phyloP scores from a whole-genome alignment of 2,113 vertebrate genomes.

The Cygnus atratus region DNA sequence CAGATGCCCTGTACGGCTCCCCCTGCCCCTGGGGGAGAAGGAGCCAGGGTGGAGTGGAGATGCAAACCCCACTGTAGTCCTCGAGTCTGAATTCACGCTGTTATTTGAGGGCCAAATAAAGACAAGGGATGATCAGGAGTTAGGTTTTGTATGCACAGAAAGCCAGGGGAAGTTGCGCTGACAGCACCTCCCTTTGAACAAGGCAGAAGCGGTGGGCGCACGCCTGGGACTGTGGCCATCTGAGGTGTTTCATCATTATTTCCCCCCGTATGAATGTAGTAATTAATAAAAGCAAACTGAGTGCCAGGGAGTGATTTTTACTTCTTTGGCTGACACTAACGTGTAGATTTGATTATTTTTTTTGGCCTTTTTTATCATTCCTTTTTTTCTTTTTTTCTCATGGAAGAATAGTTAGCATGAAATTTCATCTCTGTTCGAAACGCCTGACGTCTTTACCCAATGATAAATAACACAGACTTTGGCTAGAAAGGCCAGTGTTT shows the following conservation, averaged over 20 bases:
- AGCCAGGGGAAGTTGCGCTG: neutral
- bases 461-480: neutral
- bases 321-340: neutral
- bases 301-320: constrained; percentile 4
- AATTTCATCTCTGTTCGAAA: neutral
- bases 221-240: neutral
- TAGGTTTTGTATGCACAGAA: neutral
- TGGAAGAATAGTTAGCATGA: neutral
- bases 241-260: neutral
- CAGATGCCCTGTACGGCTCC: neutral
- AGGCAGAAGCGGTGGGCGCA: neutral
- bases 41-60: neutral
- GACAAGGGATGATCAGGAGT: neutral
- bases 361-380: neutral
- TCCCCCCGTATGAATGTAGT: no score
- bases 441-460: neutral
- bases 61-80: neutral
- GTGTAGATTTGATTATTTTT: neutral
- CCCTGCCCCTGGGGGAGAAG: neutral
- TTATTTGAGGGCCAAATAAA: neutral
- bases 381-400: neutral
- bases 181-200: neutral
- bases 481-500: neutral
- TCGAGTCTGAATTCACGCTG: neutral
- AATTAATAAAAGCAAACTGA: neutral